These are phyloP conservation scores for Xylota segnis DNA, from an alignment of 2,888 invertebrate species.

Conservation along the genomic window DNA sequence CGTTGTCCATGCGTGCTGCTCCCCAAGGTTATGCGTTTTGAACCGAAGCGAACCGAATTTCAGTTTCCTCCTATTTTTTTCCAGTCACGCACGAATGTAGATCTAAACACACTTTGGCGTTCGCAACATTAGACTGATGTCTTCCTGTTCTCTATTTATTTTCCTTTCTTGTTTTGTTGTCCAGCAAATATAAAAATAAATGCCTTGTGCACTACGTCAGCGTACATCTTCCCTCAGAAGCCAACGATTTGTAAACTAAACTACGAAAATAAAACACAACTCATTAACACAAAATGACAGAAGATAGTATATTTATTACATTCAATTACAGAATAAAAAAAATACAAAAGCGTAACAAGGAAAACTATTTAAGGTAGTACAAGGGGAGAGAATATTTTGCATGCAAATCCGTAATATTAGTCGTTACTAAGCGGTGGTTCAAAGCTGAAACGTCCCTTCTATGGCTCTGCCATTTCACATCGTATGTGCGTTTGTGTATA, in stretches of 20 bases:
- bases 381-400: not conserved
- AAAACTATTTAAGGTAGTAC: conserved; percentile 4
- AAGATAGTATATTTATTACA: conserved; percentile 59
- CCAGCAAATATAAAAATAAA: too few relatives aligned
- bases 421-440: conserved; percentile 61
- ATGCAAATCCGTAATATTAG: conserved; percentile 43
- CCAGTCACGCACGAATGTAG: too few relatives aligned
- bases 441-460: conserved; percentile 9
- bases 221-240: too few relatives aligned
- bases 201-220: too few relatives aligned
- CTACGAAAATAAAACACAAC: conserved; percentile 2
- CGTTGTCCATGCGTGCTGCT: too few relatives aligned
- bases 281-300: conserved; percentile 55
- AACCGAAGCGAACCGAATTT: too few relatives aligned
- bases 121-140: too few relatives aligned
- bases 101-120: too few relatives aligned
- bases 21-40: too few relatives aligned
- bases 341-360: conserved; percentile 31
- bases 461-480: conserved; percentile 59
- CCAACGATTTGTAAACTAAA: not conserved
- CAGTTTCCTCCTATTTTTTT: too few relatives aligned
- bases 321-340: conserved; percentile 35
- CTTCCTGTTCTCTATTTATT: too few relatives aligned
- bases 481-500: conserved; percentile 28
- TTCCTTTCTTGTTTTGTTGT: too few relatives aligned